Percentiles rank a stretch among this genome's conserved stretches.
These are phyloP conservation scores for Andrena bucephala DNA, from an alignment of 2,888 invertebrate species.

Conservation along the genomic window DNA sequence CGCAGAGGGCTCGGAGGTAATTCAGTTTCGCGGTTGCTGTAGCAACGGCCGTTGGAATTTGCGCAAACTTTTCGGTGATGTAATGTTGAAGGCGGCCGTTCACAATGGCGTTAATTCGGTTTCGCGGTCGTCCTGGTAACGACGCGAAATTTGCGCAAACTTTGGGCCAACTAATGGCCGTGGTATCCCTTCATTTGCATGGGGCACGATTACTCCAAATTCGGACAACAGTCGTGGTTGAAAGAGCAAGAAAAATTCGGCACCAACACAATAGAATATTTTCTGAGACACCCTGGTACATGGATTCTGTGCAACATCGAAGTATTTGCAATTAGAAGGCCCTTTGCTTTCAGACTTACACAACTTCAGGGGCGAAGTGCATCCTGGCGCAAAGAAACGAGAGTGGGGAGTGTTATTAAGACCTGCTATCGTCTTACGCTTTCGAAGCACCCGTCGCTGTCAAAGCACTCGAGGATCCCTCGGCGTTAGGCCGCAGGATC, in stretches of 20 bases:
- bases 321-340: background rate
- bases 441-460: slow-evolving; percentile 26
- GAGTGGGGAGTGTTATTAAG: slow-evolving; percentile 50
- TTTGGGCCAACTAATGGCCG: slow-evolving; percentile 31
- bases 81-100: slow-evolving; percentile 49
- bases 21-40: slow-evolving; percentile 42
- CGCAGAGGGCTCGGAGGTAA: slow-evolving; percentile 11
- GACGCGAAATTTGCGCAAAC: slow-evolving; percentile 45
- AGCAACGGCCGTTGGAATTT: slow-evolving; percentile 43
- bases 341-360: background rate
- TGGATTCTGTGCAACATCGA: too few relatives aligned
- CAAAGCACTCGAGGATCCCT: slow-evolving; percentile 43
- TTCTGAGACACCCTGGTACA: too few relatives aligned
- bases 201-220: slow-evolving; percentile 12
- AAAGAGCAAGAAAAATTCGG: background rate
- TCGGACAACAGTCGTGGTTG: background rate
- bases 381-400: slow-evolving; percentile 25
- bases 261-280: too few relatives aligned
- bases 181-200: slow-evolving; percentile 28
- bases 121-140: slow-evolving; percentile 51
- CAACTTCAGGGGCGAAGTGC: background rate
- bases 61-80: slow-evolving; percentile 43
- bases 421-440: slow-evolving; percentile 55
- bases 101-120: slow-evolving; percentile 57
- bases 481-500: slow-evolving; percentile 35